A percentile compares a stretch with the other conserved stretches of the same genome.
These are phyloP conservation scores for Craseonycteris thonglongyai DNA, from an alignment of 2,113 vertebrate species.

Conservation along the genomic window DNA sequence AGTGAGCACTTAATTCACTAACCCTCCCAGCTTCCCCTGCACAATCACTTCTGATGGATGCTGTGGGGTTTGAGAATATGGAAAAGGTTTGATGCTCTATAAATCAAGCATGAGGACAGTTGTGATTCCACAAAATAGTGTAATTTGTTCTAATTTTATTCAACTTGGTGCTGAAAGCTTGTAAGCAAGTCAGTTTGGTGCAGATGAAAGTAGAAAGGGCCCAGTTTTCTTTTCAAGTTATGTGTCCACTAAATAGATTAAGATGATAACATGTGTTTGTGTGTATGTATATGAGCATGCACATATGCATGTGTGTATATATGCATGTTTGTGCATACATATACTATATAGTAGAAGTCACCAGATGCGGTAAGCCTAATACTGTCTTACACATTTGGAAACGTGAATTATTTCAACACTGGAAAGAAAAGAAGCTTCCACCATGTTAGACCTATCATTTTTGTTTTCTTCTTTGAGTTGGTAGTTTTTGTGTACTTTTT, in stretches of 20 bases:
- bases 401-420: background rate
- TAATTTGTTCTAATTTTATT: background rate
- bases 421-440: background rate
- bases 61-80: background rate
- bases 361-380: background rate
- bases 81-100: background rate
- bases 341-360: background rate
- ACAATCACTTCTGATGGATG: background rate
- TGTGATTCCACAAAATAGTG: background rate
- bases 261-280: background rate
- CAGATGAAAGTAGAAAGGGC: background rate
- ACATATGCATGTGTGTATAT: background rate
- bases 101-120: background rate
- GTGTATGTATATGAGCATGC: too few relatives aligned
- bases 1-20: too few relatives aligned
- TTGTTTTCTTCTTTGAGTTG: background rate
- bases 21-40: too few relatives aligned
- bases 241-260: background rate
- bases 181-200: background rate
- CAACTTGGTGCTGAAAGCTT: background rate
- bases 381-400: background rate
- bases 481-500: background rate
- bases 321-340: background rate
- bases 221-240: background rate
- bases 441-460: background rate